phyloP scores from a whole-genome alignment of 2,113 vertebrate genomes.

The Seriola aureovittata region DNA sequence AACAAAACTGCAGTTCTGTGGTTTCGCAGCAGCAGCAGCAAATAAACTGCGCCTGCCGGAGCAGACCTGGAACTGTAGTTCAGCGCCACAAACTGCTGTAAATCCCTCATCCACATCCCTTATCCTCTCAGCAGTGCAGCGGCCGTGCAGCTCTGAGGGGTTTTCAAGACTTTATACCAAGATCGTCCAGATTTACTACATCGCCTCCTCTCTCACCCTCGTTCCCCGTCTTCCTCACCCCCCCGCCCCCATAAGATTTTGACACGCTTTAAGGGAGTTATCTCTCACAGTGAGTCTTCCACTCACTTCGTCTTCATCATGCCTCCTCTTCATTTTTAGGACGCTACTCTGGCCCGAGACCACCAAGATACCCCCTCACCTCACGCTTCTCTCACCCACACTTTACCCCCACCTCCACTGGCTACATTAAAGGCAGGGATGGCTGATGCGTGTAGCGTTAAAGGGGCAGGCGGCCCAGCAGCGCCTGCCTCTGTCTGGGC shows the following conservation, averaged over 20 bases:
- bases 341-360: conserved; percentile 27
- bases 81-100: not conserved
- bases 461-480: conserved; percentile 82
- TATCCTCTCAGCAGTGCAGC: conserved; percentile 6
- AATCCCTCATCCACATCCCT: not conserved
- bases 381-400: conserved; percentile 33
- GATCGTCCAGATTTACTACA: conserved; percentile 13
- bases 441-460: conserved; percentile 84
- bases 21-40: not conserved
- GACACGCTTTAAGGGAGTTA: conserved; percentile 41
- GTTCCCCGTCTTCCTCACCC: not conserved
- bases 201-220: not conserved
- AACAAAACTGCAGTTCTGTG: conserved; percentile 14
- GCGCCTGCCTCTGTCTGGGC: conserved; percentile 81
- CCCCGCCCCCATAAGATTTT: not conserved
- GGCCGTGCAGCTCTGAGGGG: conserved; percentile 21
- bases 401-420: conserved; percentile 54
- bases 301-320: not conserved
- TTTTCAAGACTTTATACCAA: conserved; percentile 33
- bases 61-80: not conserved
- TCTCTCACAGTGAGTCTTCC: conserved; percentile 20
- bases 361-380: conserved; percentile 26
- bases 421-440: conserved; percentile 83
- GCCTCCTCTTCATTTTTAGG: conserved; percentile 32
- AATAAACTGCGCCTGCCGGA: not conserved